A percentile compares a stretch with the other conserved stretches of the same genome.
phyloP scores from a whole-genome alignment of 2,797 vertebrate species.

The Xiphorhynchus erythropygius region DNA sequence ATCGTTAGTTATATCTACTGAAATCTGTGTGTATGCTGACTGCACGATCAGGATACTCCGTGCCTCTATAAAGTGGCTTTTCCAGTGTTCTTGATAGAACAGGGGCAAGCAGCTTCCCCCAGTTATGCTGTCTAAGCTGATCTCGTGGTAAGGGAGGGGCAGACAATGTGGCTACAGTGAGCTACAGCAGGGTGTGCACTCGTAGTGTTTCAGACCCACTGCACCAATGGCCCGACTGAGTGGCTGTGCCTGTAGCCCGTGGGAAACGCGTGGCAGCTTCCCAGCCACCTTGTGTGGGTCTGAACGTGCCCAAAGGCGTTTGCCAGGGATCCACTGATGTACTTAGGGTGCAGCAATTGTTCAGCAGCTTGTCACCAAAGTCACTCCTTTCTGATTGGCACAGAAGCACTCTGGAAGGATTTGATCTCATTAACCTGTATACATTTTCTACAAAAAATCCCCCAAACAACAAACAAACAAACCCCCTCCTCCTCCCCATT shows the following conservation, averaged over 20 bases:
- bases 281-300: accelerated
- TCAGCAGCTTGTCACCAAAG: background rate
- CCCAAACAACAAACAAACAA: background rate
- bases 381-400: background rate
- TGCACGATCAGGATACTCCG: background rate
- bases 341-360: background rate
- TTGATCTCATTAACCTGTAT: background rate
- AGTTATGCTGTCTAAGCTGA: background rate
- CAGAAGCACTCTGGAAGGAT: background rate
- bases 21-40: background rate
- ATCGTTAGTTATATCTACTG: background rate
- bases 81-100: background rate
- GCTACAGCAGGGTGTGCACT: background rate
- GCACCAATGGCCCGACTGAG: background rate
- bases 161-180: accelerated
- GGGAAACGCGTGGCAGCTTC: background rate
- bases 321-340: background rate
- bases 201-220: accelerated
- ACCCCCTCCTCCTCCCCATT: background rate
- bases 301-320: accelerated
- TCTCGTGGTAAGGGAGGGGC: background rate
- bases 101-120: background rate
- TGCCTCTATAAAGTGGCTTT: background rate
- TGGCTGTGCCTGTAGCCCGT: accelerated
- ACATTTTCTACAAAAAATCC: background rate